Evolutionary conservation across 2,888 invertebrate genomes (phyloP).

Genomic region (Zygogramma bicolorata): DNA sequence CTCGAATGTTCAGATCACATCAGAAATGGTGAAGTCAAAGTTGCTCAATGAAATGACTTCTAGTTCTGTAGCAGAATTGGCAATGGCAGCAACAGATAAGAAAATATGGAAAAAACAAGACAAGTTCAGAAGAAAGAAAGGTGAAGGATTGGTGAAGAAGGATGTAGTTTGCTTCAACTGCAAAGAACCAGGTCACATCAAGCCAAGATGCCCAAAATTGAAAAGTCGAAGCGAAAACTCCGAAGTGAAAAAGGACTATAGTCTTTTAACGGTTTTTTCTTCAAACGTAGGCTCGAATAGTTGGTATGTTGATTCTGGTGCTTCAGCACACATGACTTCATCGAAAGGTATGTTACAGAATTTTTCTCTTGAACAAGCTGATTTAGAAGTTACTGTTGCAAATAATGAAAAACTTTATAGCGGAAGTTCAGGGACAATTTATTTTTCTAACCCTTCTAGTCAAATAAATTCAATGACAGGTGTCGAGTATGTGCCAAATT

Average conservation of each 20-base stretch:
- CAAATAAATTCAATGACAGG: not conserved
- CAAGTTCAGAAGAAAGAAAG: too few species aligned
- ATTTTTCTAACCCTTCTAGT: not conserved
- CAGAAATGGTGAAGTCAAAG: too few species aligned
- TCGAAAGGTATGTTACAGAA: conserved; percentile 4
- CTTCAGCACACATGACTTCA: conserved; percentile 19
- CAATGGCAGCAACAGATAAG: too few species aligned
- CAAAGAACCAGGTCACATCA: too few species aligned
- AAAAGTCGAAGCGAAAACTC: too few species aligned
- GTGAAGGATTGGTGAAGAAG: too few species aligned
- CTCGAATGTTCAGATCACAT: too few species aligned
- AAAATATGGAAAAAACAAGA: too few species aligned
- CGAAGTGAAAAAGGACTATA: not conserved
- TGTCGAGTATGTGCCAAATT: not conserved
- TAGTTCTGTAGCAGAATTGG: too few species aligned
- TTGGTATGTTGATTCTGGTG: conserved; percentile 12
- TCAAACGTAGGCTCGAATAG: not conserved
- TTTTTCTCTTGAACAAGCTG: not conserved
- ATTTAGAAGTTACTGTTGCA: conserved; percentile 9
- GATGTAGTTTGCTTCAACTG: too few species aligned
- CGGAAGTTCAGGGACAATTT: not conserved
- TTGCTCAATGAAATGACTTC: too few species aligned
- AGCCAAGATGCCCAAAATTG: too few species aligned
- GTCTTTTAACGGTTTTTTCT: not conserved
- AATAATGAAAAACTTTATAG: conserved; percentile 18